Evolutionary conservation across 30 jellyfish, hydroid and myxozoan species (phyloP).

Genomic region (Aurelia aurita): DNA sequence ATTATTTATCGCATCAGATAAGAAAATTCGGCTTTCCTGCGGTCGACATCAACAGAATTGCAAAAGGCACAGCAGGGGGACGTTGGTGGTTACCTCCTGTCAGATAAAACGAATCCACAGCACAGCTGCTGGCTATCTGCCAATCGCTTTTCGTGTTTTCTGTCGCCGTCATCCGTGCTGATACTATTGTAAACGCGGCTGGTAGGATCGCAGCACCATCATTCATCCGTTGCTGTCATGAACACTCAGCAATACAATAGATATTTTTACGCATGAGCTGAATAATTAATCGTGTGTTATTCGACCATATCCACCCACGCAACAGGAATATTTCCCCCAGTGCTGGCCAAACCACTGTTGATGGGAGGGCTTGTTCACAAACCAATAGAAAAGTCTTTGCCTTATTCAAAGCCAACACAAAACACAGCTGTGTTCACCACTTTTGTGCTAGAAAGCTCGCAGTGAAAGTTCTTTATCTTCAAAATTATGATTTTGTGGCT

Average conservation of each 20-base stretch:
- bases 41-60: background rate
- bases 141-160: slow-evolving; percentile 10
- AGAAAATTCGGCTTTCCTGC: no score
- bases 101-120: slow-evolving; percentile 26
- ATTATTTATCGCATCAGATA: no score
- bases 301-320: slow-evolving; percentile 9
- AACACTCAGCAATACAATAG: background rate
- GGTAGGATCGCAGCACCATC: slow-evolving; percentile 27
- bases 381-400: slow-evolving; percentile 1
- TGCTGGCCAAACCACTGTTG: background rate
- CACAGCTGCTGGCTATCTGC: slow-evolving; percentile 44
- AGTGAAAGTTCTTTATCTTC: no score
- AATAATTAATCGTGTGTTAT: background rate
- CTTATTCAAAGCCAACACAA: no score
- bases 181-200: slow-evolving; percentile 6
- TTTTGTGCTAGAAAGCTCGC: no score
- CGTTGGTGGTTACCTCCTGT: slow-evolving; percentile 31
- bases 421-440: no score
- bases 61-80: slow-evolving; percentile 5
- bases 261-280: background rate
- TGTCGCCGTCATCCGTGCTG: background rate
- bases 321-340: background rate
- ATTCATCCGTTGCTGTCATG: background rate
- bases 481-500: no score
- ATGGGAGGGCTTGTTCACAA: slow-evolving; percentile 4